Evolutionary conservation across 2,888 invertebrate genomes (phyloP), one percentile per base, ranked within the genome.

Genomic region (Julus scanicus): DNA sequence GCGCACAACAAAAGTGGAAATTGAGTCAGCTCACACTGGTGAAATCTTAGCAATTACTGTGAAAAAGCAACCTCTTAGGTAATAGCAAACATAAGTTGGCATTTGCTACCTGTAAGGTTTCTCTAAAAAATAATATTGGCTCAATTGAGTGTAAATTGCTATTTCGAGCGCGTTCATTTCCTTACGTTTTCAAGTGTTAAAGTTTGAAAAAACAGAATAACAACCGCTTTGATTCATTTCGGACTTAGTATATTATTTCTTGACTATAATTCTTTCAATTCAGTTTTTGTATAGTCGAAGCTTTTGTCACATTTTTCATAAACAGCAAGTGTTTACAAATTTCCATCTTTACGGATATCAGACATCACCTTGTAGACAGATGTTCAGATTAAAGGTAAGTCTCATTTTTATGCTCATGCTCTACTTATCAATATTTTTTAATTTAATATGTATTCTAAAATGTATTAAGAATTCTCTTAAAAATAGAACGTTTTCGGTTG

Each of bases 341-440:
- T n/a, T n/a, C n/a, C 63, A 63, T 63, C n/a, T 63, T 63, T 63
- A 63, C n/a, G 63, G 63, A 63, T 63, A 63, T 63, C 17, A n/a
- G 17, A 20, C 63, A 63, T 57, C n/a, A 6, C 6, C n/a, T 5
- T n/a, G 17, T 63, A 20, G 63, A 63, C 63, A n/a, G 63, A 63
- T 63, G 63, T 63, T 63, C 63, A n/a, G n/a, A n/a, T 63, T 63
- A n/a, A 17, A 63, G 63, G 63, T 63, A 63, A 63, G 63, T n/a
- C n/a, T n/a, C n/a, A n/a, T n/a, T n/a, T n/a, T n/a, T n/a, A n/a
- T n/a, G n/a, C n/a, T n/a, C n/a, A n/a, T n/a, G n/a, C n/a, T n/a
- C n/a, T n/a, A n/a, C n/a, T n/a, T n/a, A n/a, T n/a, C n/a, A n/a
- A n/a, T n/a, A n/a, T n/a, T n/a, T n/a, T n/a, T n/a, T n/a, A n/a